Percentiles rank a stretch among this genome's conserved stretches.
phyloP scores from a whole-genome alignment of 2,113 vertebrate species.

The Prinia subflava region DNA sequence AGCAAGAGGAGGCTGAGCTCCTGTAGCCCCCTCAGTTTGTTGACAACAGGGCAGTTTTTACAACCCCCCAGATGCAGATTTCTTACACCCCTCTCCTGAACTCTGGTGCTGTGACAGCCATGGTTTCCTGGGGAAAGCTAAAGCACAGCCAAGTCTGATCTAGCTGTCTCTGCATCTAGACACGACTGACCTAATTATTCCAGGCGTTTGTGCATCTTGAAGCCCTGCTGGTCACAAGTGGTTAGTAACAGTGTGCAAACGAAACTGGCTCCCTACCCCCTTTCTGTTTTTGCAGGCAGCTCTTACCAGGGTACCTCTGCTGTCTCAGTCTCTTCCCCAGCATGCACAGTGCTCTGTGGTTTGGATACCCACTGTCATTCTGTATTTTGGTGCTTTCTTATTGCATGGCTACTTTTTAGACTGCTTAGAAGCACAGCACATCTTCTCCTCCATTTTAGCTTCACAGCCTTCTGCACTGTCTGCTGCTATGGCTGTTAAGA shows the following conservation, averaged over 20 bases:
- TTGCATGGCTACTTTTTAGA: background rate
- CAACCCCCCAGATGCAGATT: background rate
- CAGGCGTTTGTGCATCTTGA: background rate
- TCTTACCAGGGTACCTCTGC: background rate
- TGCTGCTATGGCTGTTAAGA: background rate
- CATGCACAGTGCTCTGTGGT: rapidly evolving
- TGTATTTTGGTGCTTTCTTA: background rate
- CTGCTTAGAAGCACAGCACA: background rate
- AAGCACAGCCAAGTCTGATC: background rate
- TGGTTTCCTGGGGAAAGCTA: background rate
- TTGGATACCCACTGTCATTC: background rate
- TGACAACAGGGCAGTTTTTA: background rate
- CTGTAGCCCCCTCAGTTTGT: background rate
- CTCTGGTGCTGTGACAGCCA: background rate
- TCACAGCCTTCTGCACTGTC: background rate
- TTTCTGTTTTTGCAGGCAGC: background rate
- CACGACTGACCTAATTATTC: conserved; percentile 8
- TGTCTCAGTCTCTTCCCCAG: background rate
- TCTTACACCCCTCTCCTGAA: background rate
- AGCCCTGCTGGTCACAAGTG: background rate
- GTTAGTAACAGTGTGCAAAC: background rate
- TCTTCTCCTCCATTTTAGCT: background rate
- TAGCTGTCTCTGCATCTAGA: background rate
- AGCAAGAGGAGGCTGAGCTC: background rate
- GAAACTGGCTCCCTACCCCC: background rate